Base-by-base conservation (phyloP, 1,140 invertebrate genomes). In the Drosophila kepulauana region DNA sequence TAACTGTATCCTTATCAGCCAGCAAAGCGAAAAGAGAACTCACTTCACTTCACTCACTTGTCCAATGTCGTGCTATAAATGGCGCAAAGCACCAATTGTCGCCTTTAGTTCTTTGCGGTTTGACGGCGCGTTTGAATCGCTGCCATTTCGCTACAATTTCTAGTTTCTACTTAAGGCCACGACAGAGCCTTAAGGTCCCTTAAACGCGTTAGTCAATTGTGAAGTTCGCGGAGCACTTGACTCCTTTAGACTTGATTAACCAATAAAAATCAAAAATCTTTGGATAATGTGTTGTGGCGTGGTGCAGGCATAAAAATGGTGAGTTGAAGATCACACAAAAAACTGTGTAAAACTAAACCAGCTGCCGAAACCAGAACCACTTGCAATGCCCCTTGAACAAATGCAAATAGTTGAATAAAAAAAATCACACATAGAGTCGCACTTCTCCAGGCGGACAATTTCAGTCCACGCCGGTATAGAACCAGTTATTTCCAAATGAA, bases 71-170 rank as follows among this genome's bases (percentile, higher is more conserved):
- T 25, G 16, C 72, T 87, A 87, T 87, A 87, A 87, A 87, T 87
- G 80, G 54, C 80, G 67, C 64, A 87, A 84, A 84, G 70, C 70
- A 71, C 51, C 33, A 69, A 69, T 68, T 65, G 75, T 67, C 68
- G 61, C 63, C 78, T 84, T 87, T 87, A 87, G 84, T 87, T 87
- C 80, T 88, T 84, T 75, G 45, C 70, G 78, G 64, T 70, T 88
- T 70, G 67, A 54, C 85, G 64, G 48, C 65, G 80, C 70, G 82
- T 72, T 72, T 61, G 41, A 87, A 89, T 52, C 79, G 69, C 59
- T 54, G 56, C 35, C 41, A 61, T 33, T 61, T 45, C 58, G 66
- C 48, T 20, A 1, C 11, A 54, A 69, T 38, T 38, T 10, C 35
- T 10, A 38, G 33, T 35, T 13, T 25, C 3, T 3, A 52, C 51